These are phyloP conservation scores for Thymelicus lineola DNA, from an alignment of 2,888 invertebrate species.

Conservation along the genomic window DNA sequence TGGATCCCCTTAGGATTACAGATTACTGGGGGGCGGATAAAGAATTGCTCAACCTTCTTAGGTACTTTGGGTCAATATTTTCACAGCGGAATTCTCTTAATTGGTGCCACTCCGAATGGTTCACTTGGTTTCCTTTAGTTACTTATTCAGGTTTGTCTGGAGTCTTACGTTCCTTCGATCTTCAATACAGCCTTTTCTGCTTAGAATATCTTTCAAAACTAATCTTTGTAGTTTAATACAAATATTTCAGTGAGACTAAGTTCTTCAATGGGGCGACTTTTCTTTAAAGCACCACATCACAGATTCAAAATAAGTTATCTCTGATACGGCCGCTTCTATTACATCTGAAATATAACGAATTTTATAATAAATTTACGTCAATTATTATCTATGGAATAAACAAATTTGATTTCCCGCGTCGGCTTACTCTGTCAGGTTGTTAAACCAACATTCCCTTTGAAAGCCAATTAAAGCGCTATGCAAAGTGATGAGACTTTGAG, in stretches of 20 bases:
- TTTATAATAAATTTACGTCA: slow-evolving; percentile 5
- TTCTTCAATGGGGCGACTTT: no score
- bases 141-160: no score
- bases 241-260: no score
- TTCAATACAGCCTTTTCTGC: no score
- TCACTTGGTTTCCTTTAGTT: not conserved
- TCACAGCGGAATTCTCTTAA: not conserved
- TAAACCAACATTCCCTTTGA: slow-evolving; percentile 42
- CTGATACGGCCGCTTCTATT: not conserved
- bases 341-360: not conserved
- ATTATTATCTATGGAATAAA: slow-evolving; percentile 20
- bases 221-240: no score
- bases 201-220: no score
- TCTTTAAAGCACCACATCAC: no score
- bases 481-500: not conserved
- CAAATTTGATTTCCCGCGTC: slow-evolving; percentile 36
- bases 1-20: not conserved
- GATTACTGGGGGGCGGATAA: not conserved
- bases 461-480: slow-evolving; percentile 60
- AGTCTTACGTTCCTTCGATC: no score
- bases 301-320: no score
- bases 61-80: not conserved
- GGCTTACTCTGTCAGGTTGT: slow-evolving; percentile 37
- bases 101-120: not conserved
- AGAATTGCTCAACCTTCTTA: not conserved